phyloP scores from a whole-genome alignment of 2,113 vertebrate genomes.

The Hypomesus transpacificus region DNA sequence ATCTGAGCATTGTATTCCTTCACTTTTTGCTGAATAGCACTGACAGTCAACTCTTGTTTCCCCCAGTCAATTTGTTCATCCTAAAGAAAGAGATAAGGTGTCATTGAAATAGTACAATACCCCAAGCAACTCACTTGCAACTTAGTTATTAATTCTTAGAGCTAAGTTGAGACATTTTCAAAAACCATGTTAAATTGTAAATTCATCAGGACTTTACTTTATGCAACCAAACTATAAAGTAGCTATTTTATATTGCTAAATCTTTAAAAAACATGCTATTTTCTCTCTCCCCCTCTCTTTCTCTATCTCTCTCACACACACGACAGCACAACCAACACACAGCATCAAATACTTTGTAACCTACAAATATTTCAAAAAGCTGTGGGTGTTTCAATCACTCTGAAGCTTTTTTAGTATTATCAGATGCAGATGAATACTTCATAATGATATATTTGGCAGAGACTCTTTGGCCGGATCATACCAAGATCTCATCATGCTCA shows the following conservation, averaged over 20 bases:
- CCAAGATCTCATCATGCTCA: too few relatives aligned
- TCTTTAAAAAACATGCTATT: neutral
- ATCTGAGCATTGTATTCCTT: constrained; percentile 93
- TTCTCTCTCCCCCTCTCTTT: too few relatives aligned
- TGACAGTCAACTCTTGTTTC: constrained; percentile 76
- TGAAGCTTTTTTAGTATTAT: too few relatives aligned
- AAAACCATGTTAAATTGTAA: neutral
- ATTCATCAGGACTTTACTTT: neutral
- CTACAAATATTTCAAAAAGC: too few relatives aligned
- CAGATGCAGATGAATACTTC: too few relatives aligned
- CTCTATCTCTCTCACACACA: too few relatives aligned
- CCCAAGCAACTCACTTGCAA: neutral
- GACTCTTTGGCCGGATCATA: too few relatives aligned
- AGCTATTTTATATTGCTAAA: neutral
- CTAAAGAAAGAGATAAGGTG: constrained; percentile 58
- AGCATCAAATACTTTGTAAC: too few relatives aligned
- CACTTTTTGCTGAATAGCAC: constrained; percentile 84
- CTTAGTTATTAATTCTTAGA: too few relatives aligned
- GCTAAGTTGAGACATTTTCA: constrained; percentile 1
- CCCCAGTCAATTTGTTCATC: constrained; percentile 82
- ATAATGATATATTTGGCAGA: too few relatives aligned
- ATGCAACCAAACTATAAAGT: neutral
- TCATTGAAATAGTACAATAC: neutral
- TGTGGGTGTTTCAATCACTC: too few relatives aligned
- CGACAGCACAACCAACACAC: too few relatives aligned